phyloP scores from a whole-genome alignment of 2,797 vertebrate species.

The Sebastes elongatus region DNA sequence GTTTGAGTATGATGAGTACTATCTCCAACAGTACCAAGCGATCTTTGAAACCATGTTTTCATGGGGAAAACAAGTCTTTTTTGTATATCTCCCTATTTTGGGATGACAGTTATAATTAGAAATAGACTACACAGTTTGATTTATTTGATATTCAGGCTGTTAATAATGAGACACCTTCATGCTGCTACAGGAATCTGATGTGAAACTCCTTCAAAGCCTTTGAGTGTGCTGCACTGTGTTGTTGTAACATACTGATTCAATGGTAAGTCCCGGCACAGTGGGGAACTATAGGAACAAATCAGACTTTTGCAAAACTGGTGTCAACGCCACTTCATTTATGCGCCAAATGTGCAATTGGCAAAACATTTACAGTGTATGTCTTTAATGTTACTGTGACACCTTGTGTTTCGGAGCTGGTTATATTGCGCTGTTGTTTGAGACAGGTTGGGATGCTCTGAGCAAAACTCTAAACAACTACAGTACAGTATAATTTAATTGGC shows the following conservation, averaged over 20 bases:
- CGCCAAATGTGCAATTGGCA: neutral
- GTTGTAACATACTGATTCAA: neutral
- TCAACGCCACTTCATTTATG: neutral
- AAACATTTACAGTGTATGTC: neutral
- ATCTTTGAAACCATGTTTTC: neutral
- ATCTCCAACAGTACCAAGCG: neutral
- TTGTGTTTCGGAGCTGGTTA: neutral
- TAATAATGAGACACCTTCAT: neutral
- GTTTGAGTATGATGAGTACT: neutral
- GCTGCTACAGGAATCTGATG: neutral
- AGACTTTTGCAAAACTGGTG: neutral
- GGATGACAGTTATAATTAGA: neutral
- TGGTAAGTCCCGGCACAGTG: neutral
- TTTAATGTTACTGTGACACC: neutral
- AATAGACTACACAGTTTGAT: neutral
- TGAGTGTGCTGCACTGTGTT: slow-evolving; percentile 1
- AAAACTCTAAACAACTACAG: slow-evolving; percentile 47
- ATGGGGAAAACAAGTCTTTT: neutral
- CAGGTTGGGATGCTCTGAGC: neutral
- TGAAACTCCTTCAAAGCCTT: slow-evolving; percentile 24
- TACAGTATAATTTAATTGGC: slow-evolving; percentile 66
- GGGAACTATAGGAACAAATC: neutral
- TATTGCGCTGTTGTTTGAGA: slow-evolving; percentile 2
- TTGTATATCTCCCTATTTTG: neutral
- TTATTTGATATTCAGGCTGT: slow-evolving; percentile 14